phyloP scores from a whole-genome alignment of 2,797 vertebrate species.

The Pangasius mekongensis region DNA sequence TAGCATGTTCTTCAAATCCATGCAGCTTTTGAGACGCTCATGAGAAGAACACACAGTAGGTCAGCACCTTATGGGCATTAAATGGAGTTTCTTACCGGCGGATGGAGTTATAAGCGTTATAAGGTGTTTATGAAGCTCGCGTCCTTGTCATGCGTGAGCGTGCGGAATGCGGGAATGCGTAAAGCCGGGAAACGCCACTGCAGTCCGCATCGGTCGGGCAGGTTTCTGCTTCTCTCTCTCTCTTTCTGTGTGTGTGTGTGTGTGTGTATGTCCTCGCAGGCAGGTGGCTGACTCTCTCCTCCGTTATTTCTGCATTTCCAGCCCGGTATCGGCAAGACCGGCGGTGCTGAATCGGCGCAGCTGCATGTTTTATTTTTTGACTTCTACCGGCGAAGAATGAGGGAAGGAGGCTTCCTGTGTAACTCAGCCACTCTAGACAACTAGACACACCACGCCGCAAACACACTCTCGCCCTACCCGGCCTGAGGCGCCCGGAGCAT shows the following conservation, averaged over 20 bases:
- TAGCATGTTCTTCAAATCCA: not conserved
- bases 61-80: not conserved
- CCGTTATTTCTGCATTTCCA: slow-evolving; percentile 6
- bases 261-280: not conserved
- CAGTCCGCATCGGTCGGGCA: slow-evolving; percentile 49
- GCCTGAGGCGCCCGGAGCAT: slow-evolving; percentile 43
- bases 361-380: not conserved
- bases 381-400: not conserved
- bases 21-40: not conserved
- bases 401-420: not conserved
- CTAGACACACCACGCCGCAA: slow-evolving; percentile 21
- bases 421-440: slow-evolving; percentile 18
- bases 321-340: not conserved
- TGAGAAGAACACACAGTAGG: not conserved
- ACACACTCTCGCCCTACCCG: slow-evolving; percentile 36
- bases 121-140: slow-evolving; percentile 11
- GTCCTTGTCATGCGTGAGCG: slow-evolving; percentile 33
- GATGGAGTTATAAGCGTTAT: slow-evolving; percentile 30
- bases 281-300: slow-evolving; percentile 16
- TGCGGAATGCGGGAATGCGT: slow-evolving; percentile 44
- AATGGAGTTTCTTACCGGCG: slow-evolving; percentile 35
- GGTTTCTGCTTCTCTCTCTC: not conserved
- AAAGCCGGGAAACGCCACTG: slow-evolving; percentile 43
- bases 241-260: not conserved
- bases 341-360: slow-evolving; percentile 33